Percentiles rank a stretch among this genome's conserved stretches.
These are phyloP conservation scores for Drosophila tripunctata DNA, from an alignment of 2,888 invertebrate genomes.

Conservation along the genomic window DNA sequence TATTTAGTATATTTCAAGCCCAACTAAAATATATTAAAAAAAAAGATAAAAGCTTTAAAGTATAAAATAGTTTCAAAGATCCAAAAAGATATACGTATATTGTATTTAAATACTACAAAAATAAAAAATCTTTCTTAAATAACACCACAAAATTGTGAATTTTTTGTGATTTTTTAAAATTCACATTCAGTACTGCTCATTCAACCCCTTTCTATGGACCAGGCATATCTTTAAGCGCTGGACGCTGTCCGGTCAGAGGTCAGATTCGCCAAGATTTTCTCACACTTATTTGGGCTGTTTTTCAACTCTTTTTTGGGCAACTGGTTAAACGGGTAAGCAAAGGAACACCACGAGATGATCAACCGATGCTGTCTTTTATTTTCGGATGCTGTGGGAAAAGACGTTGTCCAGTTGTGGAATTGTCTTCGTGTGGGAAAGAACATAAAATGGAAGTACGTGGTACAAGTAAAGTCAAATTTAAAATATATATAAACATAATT, in stretches of 20 bases:
- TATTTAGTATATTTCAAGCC: no score
- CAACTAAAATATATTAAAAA: neutral
- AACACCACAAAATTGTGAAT: no score
- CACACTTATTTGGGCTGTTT: conserved; percentile 70
- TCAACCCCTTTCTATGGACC: conserved; percentile 57
- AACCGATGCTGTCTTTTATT: conserved; percentile 8
- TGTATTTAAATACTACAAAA: neutral
- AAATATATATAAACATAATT: conserved; percentile 10
- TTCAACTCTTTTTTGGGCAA: conserved; percentile 61
- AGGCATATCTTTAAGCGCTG: conserved; percentile 27
- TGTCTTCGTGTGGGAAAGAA: conserved; percentile 50
- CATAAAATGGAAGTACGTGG: conserved; percentile 12
- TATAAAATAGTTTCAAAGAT: neutral
- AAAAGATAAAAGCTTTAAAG: neutral
- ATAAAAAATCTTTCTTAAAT: neutral
- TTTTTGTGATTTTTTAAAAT: neutral
- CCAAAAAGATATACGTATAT: no score
- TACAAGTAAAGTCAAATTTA: conserved; percentile 35
- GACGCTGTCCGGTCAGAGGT: conserved; percentile 72
- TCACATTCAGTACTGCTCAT: conserved; percentile 49
- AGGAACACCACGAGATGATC: conserved; percentile 11
- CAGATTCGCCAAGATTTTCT: conserved; percentile 75
- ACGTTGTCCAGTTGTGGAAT: conserved; percentile 62
- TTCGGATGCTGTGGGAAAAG: conserved; percentile 67
- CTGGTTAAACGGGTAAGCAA: conserved; percentile 68